These are phyloP conservation scores for Ia io DNA, from an alignment of 2,113 vertebrate genomes.

Conservation along the genomic window DNA sequence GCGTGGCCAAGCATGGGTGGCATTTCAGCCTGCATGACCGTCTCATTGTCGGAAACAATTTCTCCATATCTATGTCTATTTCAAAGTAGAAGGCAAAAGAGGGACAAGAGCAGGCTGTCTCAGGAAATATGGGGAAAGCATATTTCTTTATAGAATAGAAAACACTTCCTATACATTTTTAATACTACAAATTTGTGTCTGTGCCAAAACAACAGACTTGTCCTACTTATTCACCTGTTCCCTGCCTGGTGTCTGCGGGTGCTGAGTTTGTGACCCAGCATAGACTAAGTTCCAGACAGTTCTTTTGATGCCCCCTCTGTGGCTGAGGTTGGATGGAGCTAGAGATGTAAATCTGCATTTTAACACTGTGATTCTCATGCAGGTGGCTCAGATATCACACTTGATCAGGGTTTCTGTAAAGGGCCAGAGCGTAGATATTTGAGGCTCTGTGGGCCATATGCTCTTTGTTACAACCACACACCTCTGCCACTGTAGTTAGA, in stretches of 20 bases:
- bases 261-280: not conserved
- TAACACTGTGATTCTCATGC: not conserved
- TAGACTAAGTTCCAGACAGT: not conserved
- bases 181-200: not conserved
- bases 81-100: not conserved
- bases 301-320: not conserved
- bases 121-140: not conserved
- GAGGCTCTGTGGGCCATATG: not conserved
- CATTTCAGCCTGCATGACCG: rapidly evolving
- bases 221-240: not conserved
- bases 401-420: not conserved
- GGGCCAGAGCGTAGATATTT: not conserved
- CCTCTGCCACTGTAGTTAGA: not conserved
- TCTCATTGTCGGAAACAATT: not conserved
- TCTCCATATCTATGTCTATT: not conserved
- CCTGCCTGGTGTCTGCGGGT: not conserved
- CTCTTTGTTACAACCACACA: not conserved
- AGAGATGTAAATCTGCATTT: not conserved
- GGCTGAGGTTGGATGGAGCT: too few species aligned
- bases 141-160: not conserved
- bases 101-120: not conserved
- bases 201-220: not conserved
- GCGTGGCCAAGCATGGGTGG: not conserved
- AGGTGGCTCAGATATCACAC: not conserved
- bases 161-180: not conserved